Evolutionary conservation across 2,797 vertebrate genomes (phyloP), one percentile per base, ranked within the genome.

Genomic region (Acipenser oxyrinchus): DNA sequence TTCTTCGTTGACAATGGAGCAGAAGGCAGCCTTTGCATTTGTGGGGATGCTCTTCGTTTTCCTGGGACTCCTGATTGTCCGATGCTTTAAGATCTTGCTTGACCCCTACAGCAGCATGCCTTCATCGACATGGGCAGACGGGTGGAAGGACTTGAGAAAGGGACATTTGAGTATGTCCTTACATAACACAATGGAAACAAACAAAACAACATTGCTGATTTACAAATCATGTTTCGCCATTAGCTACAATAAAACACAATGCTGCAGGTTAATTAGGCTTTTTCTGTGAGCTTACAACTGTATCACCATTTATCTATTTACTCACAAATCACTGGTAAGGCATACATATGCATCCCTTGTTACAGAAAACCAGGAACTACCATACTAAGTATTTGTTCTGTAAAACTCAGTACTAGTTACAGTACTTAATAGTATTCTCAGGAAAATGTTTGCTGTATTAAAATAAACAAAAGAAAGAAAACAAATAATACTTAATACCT

Each of bases 31-130:
- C 3, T 97, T 98, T 75, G 94, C 93, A 72, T 98, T 97, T 7
- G 95, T 98, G 72, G 94, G 94, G 68, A 94, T 98, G 90, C 78
- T 98, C 70, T 90, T 96, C 80, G 87, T 98, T 74, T 97, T 98
- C 84, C 81, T 98, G 80, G 96, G 93, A 74, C 87, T 98, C 78
- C 85, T 98, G 69, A 96, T 98, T 73, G 90, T 98, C 69, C 84
- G 96, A 83, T 98, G 96, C 84, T 98, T 98, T 87, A 88, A 92
- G 82, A 98, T 98, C 80, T 82, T 98, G 63, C 82, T 98, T 81
- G 95, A 98, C 78, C 96, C 96, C 1, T 98, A 98, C 76, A 98
- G 94, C 76, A 97, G 95, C 73, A 98, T 98, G 96, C 95, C 95
- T 6, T 97, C 96, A 11, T 98, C 95, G 62, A 97, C 95, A 0